A percentile compares a stretch with the other conserved stretches of the same genome.
phyloP scores from a whole-genome alignment of 1,140 invertebrate genomes.

The Maconellicoccus hirsutus region DNA sequence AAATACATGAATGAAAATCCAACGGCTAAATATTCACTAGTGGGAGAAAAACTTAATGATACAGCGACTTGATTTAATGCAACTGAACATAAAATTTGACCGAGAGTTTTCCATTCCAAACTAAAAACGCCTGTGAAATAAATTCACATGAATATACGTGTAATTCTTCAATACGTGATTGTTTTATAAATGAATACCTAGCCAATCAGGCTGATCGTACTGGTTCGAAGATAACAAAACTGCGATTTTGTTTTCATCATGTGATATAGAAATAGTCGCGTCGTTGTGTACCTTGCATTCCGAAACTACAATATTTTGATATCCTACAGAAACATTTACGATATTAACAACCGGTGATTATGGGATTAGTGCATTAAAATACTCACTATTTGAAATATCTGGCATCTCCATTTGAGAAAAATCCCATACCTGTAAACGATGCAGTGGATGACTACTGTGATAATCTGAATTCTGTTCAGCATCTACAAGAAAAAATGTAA shows the following conservation, averaged over 20 bases:
- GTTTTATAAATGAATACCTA: conserved; percentile 46
- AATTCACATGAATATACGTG: background rate
- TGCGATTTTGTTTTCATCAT: conserved; percentile 63
- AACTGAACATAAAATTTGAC: conserved; percentile 61
- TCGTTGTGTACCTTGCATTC: conserved; percentile 79
- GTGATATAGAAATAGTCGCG: conserved; percentile 71
- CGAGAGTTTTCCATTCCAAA: conserved; percentile 55
- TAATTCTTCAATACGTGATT: no score
- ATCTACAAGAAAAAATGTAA: background rate
- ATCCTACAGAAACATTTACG: conserved; percentile 39
- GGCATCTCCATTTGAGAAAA: conserved; percentile 57
- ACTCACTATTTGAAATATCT: conserved; percentile 58
- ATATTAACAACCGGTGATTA: background rate
- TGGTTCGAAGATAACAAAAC: conserved; percentile 54
- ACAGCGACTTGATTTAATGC: conserved; percentile 65
- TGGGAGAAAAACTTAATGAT: conserved; percentile 69
- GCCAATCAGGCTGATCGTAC: conserved; percentile 46
- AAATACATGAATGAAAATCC: conserved; percentile 55
- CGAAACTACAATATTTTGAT: conserved; percentile 63
- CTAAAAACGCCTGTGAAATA: conserved; percentile 57
- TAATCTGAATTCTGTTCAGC: background rate
- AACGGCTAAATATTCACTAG: conserved; percentile 60
- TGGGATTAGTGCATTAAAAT: conserved; percentile 10
- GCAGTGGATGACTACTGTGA: conserved; percentile 38
- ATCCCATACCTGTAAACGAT: conserved; percentile 74